Conservation (phyloP, 2,113 vertebrate species). For the Ammospiza caudacuta region DNA sequence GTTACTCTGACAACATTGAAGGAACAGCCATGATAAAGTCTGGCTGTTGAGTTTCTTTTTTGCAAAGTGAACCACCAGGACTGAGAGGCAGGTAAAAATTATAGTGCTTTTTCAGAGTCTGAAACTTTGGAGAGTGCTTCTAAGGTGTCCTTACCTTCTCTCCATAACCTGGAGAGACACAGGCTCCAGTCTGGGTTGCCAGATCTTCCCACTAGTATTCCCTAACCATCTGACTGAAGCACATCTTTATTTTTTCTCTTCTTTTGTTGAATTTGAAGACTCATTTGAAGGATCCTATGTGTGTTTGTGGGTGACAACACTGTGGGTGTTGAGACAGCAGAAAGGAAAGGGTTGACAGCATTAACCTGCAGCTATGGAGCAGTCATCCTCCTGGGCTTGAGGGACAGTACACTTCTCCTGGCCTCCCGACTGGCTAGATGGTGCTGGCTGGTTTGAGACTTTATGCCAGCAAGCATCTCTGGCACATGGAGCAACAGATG, state of each 20-base stretch:
- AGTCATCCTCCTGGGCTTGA: not conserved
- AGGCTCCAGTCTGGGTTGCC: not conserved
- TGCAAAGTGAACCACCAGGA: not conserved
- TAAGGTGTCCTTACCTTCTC: not conserved
- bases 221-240: not conserved
- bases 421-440: not conserved
- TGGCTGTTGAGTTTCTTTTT: not conserved
- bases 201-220: not conserved
- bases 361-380: not conserved
- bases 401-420: rapidly evolving
- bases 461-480: not conserved
- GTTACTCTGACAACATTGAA: not conserved
- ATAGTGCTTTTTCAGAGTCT: not conserved
- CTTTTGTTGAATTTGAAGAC: not conserved
- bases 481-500: rapidly evolving
- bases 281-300: not conserved
- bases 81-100: not conserved
- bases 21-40: not conserved
- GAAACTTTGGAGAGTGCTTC: not conserved
- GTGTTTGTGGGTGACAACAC: not conserved
- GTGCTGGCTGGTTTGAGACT: not conserved
- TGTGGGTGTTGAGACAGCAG: not conserved
- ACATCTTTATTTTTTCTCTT: not conserved
- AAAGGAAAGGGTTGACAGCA: not conserved
- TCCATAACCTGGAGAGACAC: not conserved